Conservation (phyloP, 2,888 invertebrate species). For the Lottia scabra region DNA sequence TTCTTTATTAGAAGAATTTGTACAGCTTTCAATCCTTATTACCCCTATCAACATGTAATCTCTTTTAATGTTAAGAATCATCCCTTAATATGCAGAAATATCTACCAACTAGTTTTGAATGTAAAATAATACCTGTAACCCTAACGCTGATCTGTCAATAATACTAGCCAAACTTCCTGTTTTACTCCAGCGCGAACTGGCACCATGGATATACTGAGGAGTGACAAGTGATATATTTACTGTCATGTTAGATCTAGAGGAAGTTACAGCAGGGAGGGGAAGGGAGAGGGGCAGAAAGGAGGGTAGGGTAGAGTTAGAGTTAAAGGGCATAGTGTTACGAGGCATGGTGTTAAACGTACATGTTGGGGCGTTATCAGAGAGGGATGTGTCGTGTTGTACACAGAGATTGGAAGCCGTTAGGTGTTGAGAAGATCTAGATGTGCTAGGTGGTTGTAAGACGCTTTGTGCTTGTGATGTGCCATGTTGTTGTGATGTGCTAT, state of each 20-base stretch:
- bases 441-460: too few species aligned
- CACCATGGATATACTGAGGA: constrained; percentile 53
- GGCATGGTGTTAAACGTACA: constrained; percentile 6
- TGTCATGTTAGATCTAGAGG: not conserved
- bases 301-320: not conserved
- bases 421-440: too few species aligned
- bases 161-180: constrained; percentile 44
- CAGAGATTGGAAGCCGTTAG: too few species aligned
- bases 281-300: constrained; percentile 11
- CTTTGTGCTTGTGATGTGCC: too few species aligned
- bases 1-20: too few species aligned
- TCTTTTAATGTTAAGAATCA: too few species aligned
- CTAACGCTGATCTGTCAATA: constrained; percentile 52
- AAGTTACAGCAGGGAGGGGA: not conserved
- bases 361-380: not conserved
- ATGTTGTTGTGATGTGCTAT: too few species aligned
- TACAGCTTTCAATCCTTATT: too few species aligned
- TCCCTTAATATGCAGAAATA: too few species aligned
- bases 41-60: too few species aligned
- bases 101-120: too few species aligned
- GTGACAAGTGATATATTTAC: constrained; percentile 33
- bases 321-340: not conserved
- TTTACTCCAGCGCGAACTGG: constrained; percentile 48
- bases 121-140: constrained; percentile 48
- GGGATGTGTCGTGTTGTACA: too few species aligned